These are phyloP conservation scores for Dasyurus viverrinus DNA, from an alignment of 2,113 vertebrate species.

Conservation along the genomic window DNA sequence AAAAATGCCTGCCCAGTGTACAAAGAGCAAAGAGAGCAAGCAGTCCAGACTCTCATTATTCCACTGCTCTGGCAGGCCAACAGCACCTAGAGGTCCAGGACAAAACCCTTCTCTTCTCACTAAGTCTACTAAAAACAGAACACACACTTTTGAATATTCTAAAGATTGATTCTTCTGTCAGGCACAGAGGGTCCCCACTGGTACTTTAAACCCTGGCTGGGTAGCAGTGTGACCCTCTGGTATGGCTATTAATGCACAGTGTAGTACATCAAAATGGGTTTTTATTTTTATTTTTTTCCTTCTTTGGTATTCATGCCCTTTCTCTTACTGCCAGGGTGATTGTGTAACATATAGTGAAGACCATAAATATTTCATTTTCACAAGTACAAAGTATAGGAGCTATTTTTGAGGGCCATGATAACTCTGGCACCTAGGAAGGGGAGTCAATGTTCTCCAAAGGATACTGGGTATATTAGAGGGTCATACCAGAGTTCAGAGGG, in stretches of 20 bases:
- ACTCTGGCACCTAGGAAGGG: neutral
- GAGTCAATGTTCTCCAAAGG: neutral
- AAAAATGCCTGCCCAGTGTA: constrained; percentile 37
- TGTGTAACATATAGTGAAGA: neutral
- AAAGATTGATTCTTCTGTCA: constrained; percentile 56
- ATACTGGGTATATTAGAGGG: neutral
- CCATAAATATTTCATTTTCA: constrained; percentile 27
- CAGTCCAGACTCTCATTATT: constrained; percentile 39
- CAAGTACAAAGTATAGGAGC: constrained; percentile 3
- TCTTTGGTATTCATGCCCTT: constrained; percentile 38
- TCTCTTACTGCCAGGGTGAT: constrained; percentile 35
- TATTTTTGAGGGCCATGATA: constrained; percentile 17
- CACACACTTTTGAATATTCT: constrained; percentile 43
- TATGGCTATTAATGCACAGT: constrained; percentile 31
- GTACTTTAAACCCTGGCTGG: constrained; percentile 42
- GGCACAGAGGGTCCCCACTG: constrained; percentile 26
- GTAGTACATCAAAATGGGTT: constrained; percentile 37
- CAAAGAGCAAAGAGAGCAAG: neutral
- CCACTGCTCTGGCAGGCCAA: constrained; percentile 42
- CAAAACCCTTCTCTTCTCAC: neutral
- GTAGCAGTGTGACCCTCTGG: constrained; percentile 39
- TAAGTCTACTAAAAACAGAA: constrained; percentile 39
- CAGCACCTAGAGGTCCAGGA: constrained; percentile 37
- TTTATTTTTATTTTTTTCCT: constrained; percentile 39
- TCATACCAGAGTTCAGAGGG: neutral